Evolutionary conservation across 1,140 invertebrate species (phyloP), one percentile per base, ranked within the genome.

Genomic region (Scaptodrosophila lebanonensis): DNA sequence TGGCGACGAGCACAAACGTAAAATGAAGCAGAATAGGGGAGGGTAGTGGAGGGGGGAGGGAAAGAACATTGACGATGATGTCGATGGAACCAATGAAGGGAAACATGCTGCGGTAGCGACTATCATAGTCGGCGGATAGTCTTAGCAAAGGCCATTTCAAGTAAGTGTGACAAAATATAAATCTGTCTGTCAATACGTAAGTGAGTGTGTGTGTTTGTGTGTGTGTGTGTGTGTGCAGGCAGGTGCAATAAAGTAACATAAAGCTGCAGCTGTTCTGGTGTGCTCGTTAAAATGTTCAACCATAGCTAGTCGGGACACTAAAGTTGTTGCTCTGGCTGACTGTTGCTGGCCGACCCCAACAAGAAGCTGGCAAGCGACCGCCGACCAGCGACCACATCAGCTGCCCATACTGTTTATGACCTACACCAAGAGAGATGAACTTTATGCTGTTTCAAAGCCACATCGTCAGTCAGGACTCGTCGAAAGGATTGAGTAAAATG

Each of bases 401-500:
- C 75, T 68, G 64, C 73, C 17, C 25, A 16, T 20, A 58, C 71
- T 68, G 73, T 77, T 79, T 77, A 66, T 63, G 73, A 77, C 73
- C 73, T 79, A 77, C 75, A 58, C 73, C 73, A 77, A 79, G 73
- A 77, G 73, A 79, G 67, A 72, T 72, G 48, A 61, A 47, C 48
- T 48, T 25, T 25, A 25, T 8, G 22, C 8, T 8, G 22, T 8
- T n/a, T n/a, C n/a, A n/a, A 25, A 4, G 22, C 8, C 22, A 25
- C 22, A 8, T 25, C 22, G 22, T 25, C 22, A 25, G 22, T 25
- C 9, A 12, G 29, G 12, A 22, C 20, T 35, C 32, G 8, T 8
- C 3, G 6, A 8, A 2, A 50, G 54, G 53, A 45, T 8, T 25
- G 47, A 40, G 27, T 8, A 16, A 12, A 12, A n/a, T n/a, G 7